Percentiles rank a stretch among this genome's conserved stretches.
phyloP scores from a whole-genome alignment of 1,140 invertebrate species.

The Nylanderia fulva region DNA sequence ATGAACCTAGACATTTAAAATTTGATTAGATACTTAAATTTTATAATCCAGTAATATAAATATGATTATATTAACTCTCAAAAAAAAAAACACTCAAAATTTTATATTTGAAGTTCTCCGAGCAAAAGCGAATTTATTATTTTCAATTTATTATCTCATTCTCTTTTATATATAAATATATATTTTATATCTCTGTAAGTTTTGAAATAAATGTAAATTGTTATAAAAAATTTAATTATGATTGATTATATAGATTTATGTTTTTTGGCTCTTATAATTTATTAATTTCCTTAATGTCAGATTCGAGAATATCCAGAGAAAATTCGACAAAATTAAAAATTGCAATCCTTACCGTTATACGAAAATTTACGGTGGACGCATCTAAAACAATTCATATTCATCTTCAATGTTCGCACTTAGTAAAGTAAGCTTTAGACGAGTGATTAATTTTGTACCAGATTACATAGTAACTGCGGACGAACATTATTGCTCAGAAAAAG shows the following conservation, averaged over 20 bases:
- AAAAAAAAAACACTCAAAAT: not conserved
- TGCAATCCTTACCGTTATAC: conserved; percentile 6
- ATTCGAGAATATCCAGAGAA: not conserved
- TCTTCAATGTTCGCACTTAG: not conserved
- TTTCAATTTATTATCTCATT: not conserved
- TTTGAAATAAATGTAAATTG: not conserved
- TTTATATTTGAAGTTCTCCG: not conserved
- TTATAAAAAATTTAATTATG: not conserved
- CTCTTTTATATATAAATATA: not conserved
- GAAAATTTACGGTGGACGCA: not conserved
- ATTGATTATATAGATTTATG: not conserved
- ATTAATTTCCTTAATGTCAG: not conserved
- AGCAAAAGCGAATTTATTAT: no score
- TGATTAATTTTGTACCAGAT: not conserved
- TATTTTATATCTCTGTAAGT: no score
- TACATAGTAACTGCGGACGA: not conserved
- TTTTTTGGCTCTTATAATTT: not conserved
- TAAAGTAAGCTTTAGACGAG: not conserved
- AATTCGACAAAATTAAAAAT: not conserved
- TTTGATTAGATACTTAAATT: not conserved
- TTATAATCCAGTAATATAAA: not conserved
- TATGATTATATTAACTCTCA: not conserved
- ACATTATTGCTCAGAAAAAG: not conserved
- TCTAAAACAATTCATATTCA: not conserved
- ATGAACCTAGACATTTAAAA: not conserved